Base-by-base conservation (phyloP, 2,113 vertebrate genomes). In the Notarius lentiginosus region DNA sequence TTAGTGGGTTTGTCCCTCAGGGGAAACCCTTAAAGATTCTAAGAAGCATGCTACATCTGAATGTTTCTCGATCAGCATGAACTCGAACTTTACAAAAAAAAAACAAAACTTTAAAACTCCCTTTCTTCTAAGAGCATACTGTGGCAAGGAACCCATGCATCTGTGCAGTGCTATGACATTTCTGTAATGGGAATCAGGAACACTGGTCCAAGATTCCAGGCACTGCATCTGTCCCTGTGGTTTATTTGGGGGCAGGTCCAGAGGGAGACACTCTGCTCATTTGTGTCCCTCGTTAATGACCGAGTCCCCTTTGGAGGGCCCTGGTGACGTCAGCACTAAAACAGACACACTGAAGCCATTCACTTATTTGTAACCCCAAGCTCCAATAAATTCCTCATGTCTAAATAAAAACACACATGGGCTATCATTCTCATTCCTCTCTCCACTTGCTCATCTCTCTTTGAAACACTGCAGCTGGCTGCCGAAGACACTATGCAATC, bases 351-450 rank as follows among this genome's bases (percentile, higher is more conserved):
- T 90, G 90, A 90, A 89, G 88, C 91, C 90, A 93, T 94, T 95
- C 93, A 94, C 93, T 88, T 89, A 89, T 90, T 90, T 87, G 86
- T 89, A 92, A 92, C 92, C 88, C 88, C 68, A n/a, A 91, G 90
- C 92, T 94, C 91, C 91, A 91, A 93, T 93, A 94, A 94, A 94
- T 94, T 95, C 92, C 93, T 91, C 86, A 81, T 80, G 79, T 92
- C 89, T 84, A 90, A 92, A 94, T 94, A 90, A 91, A 92, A 93
- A 93, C 91, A 91, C 90, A 89, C 90, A 87, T 89, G 84, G 51
- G 1, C 87, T 49, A 7, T 91, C 76, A 22, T 60, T 66, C 88
- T 84, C 66, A 34, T 34, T 49, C 65, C 27, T 68, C 66, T 68
- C 11, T 34, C n/a, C 65, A 30, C 27, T 79, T 27, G 41, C 53